Conservation (phyloP, 2,797 vertebrate genomes). For the Enteromius fasciolatus region DNA sequence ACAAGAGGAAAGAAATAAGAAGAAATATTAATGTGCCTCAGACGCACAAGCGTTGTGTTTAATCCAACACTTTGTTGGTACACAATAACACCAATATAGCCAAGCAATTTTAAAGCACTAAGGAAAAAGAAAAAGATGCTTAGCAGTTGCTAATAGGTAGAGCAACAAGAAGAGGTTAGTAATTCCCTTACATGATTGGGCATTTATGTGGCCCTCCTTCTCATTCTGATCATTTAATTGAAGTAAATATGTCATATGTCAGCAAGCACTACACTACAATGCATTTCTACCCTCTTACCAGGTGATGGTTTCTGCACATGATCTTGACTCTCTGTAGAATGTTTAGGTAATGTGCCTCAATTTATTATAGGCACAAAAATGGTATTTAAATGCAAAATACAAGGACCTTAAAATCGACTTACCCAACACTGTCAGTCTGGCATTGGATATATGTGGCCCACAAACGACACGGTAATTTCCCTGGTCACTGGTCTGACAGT, state of each 20-base stretch:
- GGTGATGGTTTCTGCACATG: conserved; percentile 84
- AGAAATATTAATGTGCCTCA: conserved; percentile 1
- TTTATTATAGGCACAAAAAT: conserved; percentile 14
- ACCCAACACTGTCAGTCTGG: conserved; percentile 90
- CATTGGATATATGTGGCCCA: conserved; percentile 94
- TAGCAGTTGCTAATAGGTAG: conserved; percentile 28
- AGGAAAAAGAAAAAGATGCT: conserved; percentile 1
- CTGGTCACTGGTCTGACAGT: conserved; percentile 87
- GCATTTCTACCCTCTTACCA: conserved; percentile 84
- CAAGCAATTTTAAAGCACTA: conserved; percentile 31
- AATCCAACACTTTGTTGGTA: conserved; percentile 6
- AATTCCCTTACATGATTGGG: conserved; percentile 1
- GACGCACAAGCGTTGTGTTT: neutral
- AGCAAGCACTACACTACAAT: neutral
- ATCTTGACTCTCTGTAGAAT: conserved; percentile 76
- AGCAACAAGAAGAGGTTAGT: conserved; percentile 68
- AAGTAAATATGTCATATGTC: conserved; percentile 51
- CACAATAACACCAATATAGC: conserved; percentile 5
- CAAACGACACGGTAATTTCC: conserved; percentile 95
- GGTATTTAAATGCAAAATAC: conserved; percentile 4
- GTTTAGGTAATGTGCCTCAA: neutral
- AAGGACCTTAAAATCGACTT: conserved; percentile 63
- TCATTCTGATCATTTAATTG: neutral
- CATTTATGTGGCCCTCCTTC: conserved; percentile 37
- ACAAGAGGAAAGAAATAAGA: neutral